phyloP scores from a whole-genome alignment of 2,888 invertebrate species.

The Gortyna flavago region DNA sequence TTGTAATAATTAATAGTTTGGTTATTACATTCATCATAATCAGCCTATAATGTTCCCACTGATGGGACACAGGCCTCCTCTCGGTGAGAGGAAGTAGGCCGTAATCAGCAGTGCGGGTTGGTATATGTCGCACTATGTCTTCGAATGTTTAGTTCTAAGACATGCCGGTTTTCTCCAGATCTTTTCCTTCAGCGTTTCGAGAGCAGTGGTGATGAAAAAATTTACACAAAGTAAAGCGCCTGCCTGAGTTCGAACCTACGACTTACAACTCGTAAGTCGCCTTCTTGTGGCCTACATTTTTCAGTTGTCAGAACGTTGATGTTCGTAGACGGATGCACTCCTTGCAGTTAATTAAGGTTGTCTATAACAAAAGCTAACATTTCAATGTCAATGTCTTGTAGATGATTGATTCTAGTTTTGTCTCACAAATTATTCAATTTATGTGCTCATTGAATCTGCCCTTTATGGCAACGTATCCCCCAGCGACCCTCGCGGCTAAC shows the following conservation, averaged over 20 bases:
- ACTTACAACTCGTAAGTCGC: too few relatives aligned
- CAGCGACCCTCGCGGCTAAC: slow-evolving; percentile 20
- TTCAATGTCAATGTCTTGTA: background rate
- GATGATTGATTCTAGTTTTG: slow-evolving; percentile 6
- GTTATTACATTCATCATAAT: background rate
- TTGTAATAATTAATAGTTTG: background rate
- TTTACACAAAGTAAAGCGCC: too few relatives aligned
- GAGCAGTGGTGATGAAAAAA: too few relatives aligned
- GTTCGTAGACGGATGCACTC: background rate
- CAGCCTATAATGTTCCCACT: too few relatives aligned
- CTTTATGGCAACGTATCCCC: slow-evolving; percentile 23
- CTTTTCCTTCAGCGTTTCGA: too few relatives aligned
- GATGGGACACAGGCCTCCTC: too few relatives aligned
- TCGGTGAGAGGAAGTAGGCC: too few relatives aligned
- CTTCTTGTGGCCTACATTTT: slow-evolving; percentile 12
- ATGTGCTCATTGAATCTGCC: slow-evolving; percentile 24
- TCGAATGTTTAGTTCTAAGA: too few relatives aligned
- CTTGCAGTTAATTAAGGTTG: slow-evolving; percentile 11
- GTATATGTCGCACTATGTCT: too few relatives aligned
- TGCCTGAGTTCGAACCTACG: too few relatives aligned
- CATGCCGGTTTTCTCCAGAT: too few relatives aligned
- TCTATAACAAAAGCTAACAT: background rate
- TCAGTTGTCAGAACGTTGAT: slow-evolving; percentile 1
- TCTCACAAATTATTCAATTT: slow-evolving; percentile 32
- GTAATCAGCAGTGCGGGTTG: too few relatives aligned